Percentiles rank a stretch among this genome's conserved stretches.
Evolutionary conservation across 2,888 invertebrate species (phyloP).

Genomic region (Neoitamus cyanurus): DNA sequence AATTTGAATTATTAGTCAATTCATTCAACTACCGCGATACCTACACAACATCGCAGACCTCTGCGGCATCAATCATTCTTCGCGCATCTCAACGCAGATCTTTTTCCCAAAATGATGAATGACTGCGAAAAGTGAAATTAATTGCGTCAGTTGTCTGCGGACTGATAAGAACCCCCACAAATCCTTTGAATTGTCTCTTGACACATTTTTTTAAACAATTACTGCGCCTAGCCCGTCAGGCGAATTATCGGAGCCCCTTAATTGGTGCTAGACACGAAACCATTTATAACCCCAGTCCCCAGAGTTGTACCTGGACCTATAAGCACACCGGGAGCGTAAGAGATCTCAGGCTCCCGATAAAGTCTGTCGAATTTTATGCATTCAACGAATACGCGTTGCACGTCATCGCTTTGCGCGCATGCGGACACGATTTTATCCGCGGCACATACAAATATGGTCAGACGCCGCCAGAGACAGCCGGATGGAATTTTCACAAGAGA

Average conservation of each 20-base stretch:
- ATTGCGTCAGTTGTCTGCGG: background rate
- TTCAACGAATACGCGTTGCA: background rate
- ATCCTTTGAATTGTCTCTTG: conserved; percentile 1
- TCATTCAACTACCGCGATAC: background rate
- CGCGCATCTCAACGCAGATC: background rate
- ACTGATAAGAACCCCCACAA: background rate
- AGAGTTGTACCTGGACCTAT: background rate
- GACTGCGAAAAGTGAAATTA: background rate
- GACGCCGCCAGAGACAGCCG: background rate
- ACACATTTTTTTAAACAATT: background rate
- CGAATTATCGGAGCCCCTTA: background rate
- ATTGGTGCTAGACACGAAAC: conserved; percentile 6
- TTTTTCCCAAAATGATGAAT: conserved; percentile 2
- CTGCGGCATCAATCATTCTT: conserved; percentile 2
- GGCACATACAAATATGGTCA: conserved; percentile 4
- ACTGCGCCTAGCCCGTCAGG: background rate
- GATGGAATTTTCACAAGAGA: background rate
- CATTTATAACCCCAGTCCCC: background rate
- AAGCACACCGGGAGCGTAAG: background rate
- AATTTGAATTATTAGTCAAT: conserved; percentile 1
- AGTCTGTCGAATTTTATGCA: background rate
- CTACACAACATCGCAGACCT: background rate
- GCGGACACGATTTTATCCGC: background rate
- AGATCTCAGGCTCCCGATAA: background rate
- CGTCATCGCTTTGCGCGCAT: background rate